Evolutionary conservation across 2,888 invertebrate genomes (phyloP), one percentile per base, ranked within the genome.

Genomic region (Tinea pellionella): DNA sequence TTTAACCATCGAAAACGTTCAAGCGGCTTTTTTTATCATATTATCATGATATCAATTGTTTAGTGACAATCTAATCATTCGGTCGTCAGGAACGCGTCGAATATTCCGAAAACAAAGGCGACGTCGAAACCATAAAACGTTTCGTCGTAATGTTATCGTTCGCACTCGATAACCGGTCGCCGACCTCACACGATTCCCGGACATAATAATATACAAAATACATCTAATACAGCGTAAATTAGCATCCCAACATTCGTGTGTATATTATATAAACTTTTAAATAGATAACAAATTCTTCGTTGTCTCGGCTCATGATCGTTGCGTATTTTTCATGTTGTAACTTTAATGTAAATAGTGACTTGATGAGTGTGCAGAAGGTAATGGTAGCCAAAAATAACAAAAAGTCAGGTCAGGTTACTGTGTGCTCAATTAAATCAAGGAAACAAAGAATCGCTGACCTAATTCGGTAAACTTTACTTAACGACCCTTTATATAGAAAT

Each of bases 31-130:
- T 16, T 47, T 15, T 47, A 47, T 16, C 2, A 2, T 47, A 47
- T 47, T 15, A 47, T 47, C 15, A 16, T n/a, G 13, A 16, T 47
- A 47, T 47, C 47, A 47, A 15, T 47, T 47, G 4, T 47, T 47
- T 9, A 47, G 47, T 47, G 47, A 53, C 24, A 53, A 24, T 53
- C 53, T 53, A 53, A 53, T 53, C 53, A 9, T n/a, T 8, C 24
- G 53, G 24, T 47, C 47, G 47, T 16, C 55, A 18, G 55, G 55
- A 55, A 55, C 19, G 71, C 70, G 74, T 77, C 73, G 68, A 78
- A 78, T 75, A 73, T 68, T 76, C 76, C 68, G 74, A 81, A 81
- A 85, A 85, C 83, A 84, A 82, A 78, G 74, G 75, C 78, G 79
- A 80, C 81, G 79, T 77, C 75, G 73, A 70, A 37, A 32, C 66